Percentiles rank a stretch among this genome's conserved stretches.
phyloP scores from a whole-genome alignment of 1,140 invertebrate genomes.

The Aphelinus certus region DNA sequence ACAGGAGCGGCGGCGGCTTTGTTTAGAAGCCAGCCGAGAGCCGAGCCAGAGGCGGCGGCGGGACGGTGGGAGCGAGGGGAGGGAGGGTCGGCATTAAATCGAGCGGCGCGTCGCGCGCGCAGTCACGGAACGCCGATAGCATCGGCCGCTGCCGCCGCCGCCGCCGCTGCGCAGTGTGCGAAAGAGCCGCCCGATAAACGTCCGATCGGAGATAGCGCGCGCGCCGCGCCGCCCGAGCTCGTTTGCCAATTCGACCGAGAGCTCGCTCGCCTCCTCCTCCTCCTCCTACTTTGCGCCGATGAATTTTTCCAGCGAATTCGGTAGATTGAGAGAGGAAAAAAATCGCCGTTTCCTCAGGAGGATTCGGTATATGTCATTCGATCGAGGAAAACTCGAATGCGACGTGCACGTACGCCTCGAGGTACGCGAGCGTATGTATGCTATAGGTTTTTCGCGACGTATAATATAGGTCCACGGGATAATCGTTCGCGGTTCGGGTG shows the following conservation, averaged over 20 bases:
- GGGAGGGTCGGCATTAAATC: slow-evolving; percentile 19
- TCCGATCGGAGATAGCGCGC: not conserved
- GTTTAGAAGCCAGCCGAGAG: slow-evolving; percentile 8
- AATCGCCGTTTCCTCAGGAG: too few species aligned
- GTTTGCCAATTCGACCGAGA: too few species aligned
- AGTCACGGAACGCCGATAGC: slow-evolving; percentile 14
- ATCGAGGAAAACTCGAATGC: too few species aligned
- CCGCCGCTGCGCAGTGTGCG: not conserved
- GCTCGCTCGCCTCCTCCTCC: not conserved
- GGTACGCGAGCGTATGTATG: too few species aligned
- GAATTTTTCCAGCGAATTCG: too few species aligned
- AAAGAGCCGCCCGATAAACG: slow-evolving; percentile 11
- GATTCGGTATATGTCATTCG: too few species aligned
- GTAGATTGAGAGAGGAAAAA: too few species aligned
- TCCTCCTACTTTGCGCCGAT: not conserved
- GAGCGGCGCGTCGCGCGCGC: slow-evolving; percentile 15
- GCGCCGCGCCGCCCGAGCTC: not conserved
- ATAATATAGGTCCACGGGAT: too few species aligned
- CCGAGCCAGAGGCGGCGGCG: not conserved
- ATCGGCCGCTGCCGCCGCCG: not conserved
- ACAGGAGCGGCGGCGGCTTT: slow-evolving; percentile 1
- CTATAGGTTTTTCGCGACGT: too few species aligned
- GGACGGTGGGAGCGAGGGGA: not conserved
- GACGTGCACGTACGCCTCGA: too few species aligned
- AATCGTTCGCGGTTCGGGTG: too few species aligned